Evolutionary conservation across 2,888 invertebrate species (phyloP), one percentile per base, ranked within the genome.

Genomic region (Tuta absoluta): DNA sequence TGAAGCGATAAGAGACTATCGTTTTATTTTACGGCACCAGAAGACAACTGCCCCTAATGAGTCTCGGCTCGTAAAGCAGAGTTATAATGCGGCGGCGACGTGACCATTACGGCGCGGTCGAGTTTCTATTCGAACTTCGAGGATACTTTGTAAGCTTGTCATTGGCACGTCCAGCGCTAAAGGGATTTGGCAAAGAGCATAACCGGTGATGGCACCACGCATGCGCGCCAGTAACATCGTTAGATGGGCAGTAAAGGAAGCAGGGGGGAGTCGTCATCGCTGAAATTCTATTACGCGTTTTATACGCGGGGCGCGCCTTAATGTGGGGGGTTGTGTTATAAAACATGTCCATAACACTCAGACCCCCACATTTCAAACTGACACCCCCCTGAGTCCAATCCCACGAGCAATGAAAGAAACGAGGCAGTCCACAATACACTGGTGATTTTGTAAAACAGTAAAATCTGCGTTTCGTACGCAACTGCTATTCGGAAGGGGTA

Each of bases 261-360:
- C 70, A 66, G 68, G 66, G 71, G 72, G 79, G 73, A 77, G 75
- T 78, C 78, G 82, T 85, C 86, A 83, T 84, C 84, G 77, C 83
- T 82, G 86, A 85, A 90, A 90, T 90, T 90, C 90, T 90, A 90
- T 90, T 90, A 90, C 87, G 81, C 86, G 85, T 87, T 89, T 88
- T 89, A 89, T 88, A 87, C 86, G 81, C 82, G 82, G 80, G 84
- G 83, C 82, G 82, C 80, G 84, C 84, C 85, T 84, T 86, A 84
- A 85, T 84, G 80, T 78, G 76, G 78, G 79, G 82, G 85, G 83
- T 77, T 79, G 82, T 75, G 81, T 82, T 81, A 82, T 87, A 84
- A 86, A 85, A 84, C 85, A 82, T 81, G 79, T 78, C 88, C 85
- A 84, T 83, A 85, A 82, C 82, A 82, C 76, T 75, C 72, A 80